phyloP scores from a whole-genome alignment of 2,888 invertebrate species.

The Caenorhabditis doughertyi region DNA sequence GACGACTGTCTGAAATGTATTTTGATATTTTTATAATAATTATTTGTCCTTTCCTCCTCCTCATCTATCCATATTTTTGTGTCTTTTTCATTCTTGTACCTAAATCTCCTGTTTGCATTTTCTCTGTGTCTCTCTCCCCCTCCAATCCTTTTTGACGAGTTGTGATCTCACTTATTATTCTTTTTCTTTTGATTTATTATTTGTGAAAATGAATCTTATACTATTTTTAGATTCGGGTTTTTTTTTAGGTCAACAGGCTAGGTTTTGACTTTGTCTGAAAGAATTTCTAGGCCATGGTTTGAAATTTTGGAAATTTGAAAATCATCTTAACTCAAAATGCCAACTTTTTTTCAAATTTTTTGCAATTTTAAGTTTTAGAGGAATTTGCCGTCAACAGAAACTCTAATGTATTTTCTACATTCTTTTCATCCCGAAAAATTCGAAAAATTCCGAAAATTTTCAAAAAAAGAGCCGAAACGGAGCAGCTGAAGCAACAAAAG shows the following conservation, averaged over 20 bases:
- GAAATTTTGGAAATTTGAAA: too few species aligned
- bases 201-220: too few species aligned
- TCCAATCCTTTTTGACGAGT: conserved; percentile 58
- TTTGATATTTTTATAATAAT: neutral
- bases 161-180: conserved; percentile 64
- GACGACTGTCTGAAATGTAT: conserved; percentile 50
- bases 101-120: conserved; percentile 23
- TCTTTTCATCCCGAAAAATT: neutral
- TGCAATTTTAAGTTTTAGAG: conserved; percentile 13
- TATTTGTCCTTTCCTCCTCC: neutral
- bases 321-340: too few species aligned
- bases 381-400: too few species aligned
- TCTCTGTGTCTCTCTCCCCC: conserved; percentile 30
- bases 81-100: conserved; percentile 5
- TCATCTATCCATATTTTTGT: conserved; percentile 13
- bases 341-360: conserved; percentile 22
- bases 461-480: neutral
- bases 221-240: too few species aligned
- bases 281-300: too few species aligned
- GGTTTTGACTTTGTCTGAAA: too few species aligned
- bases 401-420: neutral
- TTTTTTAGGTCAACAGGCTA: too few species aligned
- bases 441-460: too few species aligned
- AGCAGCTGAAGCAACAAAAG: conserved; percentile 35
- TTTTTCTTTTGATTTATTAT: too few species aligned